phyloP scores from a whole-genome alignment of 2,797 vertebrate genomes.

The Enteromius unitaeniatus region DNA sequence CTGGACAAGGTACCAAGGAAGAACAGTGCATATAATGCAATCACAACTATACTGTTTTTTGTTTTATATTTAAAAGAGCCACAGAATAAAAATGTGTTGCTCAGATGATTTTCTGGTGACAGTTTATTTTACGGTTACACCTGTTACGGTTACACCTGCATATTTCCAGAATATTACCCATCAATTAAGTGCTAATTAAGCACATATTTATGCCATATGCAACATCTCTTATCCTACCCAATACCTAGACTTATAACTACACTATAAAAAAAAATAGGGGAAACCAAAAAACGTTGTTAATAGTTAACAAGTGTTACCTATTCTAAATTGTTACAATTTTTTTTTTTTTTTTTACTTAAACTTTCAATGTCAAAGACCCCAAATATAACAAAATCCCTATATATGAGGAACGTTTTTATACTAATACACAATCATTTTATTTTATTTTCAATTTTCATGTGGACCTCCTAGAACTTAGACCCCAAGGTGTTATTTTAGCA shows the following conservation, averaged over 20 bases:
- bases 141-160: too few species aligned
- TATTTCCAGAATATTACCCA: too few species aligned
- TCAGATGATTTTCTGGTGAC: too few species aligned
- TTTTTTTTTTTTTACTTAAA: not conserved
- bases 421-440: not conserved
- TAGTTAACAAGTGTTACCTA: too few species aligned
- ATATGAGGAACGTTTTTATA: too few species aligned
- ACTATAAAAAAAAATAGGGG: too few species aligned
- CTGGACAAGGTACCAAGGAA: slow-evolving; percentile 86
- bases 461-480: not conserved
- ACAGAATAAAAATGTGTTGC: not conserved
- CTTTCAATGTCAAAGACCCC: not conserved
- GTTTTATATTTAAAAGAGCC: not conserved
- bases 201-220: too few species aligned
- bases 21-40: slow-evolving; percentile 63
- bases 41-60: not conserved
- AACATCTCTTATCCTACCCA: too few species aligned
- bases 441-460: not conserved
- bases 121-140: too few species aligned
- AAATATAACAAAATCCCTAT: not conserved
- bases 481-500: not conserved
- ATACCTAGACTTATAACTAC: too few species aligned
- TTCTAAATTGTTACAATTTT: not conserved
- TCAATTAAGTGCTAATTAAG: too few species aligned
- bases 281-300: too few species aligned